A percentile compares a stretch with the other conserved stretches of the same genome.
Conservation (phyloP, 2,113 vertebrate species). For the Chaetodon auriga region DNA sequence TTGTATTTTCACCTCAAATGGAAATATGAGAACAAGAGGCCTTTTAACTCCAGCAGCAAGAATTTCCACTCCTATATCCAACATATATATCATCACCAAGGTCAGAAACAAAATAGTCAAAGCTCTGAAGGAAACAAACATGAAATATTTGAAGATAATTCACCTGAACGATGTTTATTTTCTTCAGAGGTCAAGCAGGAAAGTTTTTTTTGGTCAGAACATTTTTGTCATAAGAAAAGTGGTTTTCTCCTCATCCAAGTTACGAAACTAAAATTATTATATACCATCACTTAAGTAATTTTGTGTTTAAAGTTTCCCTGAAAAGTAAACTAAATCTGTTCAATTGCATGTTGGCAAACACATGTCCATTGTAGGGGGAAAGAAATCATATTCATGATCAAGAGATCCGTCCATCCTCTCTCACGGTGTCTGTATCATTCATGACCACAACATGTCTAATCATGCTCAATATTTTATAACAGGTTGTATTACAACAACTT, state of each 20-base stretch:
- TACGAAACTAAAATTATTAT: background rate
- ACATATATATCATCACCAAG: conserved; percentile 59
- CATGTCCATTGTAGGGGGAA: background rate
- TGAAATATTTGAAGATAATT: conserved; percentile 39
- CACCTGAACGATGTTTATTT: conserved; percentile 7
- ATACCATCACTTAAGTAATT: background rate
- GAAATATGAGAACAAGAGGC: conserved; percentile 61
- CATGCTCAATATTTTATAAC: conserved; percentile 86
- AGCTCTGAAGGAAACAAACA: conserved; percentile 65
- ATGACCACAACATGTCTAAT: conserved; percentile 80
- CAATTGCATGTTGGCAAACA: background rate
- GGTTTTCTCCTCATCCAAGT: background rate
- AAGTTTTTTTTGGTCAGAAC: background rate
- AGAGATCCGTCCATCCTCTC: conserved; percentile 28
- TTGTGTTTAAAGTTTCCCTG: background rate
- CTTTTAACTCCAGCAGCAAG: conserved; percentile 46
- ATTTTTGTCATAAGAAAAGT: background rate
- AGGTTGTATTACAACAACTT: conserved; percentile 83
- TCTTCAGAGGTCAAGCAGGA: conserved; percentile 7
- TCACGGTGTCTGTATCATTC: conserved; percentile 74
- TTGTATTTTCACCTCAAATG: conserved; percentile 75
- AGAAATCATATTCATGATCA: conserved; percentile 30
- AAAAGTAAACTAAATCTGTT: background rate
- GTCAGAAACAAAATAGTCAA: conserved; percentile 58
- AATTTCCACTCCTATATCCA: conserved; percentile 42